A percentile compares a stretch with the other conserved stretches of the same genome.
Conservation (phyloP, 37 sponge, comb jelly and placozoan species). For the Aplysina aerophoba region DNA sequence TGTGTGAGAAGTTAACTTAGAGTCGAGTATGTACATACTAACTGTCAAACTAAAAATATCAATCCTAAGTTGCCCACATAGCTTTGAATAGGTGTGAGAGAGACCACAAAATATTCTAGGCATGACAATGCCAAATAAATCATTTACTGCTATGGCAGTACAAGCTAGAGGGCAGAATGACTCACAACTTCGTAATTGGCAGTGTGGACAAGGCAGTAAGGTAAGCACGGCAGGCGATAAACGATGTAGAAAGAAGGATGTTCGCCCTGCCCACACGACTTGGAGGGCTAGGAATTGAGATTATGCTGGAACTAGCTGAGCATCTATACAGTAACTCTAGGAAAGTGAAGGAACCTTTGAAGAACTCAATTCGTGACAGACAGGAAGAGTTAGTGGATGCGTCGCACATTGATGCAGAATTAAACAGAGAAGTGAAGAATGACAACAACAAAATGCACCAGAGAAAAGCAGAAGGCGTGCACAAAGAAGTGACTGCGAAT, state of each 20-base stretch:
- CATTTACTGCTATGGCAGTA: too few relatives aligned
- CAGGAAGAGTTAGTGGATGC: neutral
- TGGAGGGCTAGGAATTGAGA: constrained; percentile 9
- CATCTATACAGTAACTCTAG: neutral
- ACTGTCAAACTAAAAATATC: too few relatives aligned
- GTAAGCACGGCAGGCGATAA: neutral
- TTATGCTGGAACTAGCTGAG: neutral
- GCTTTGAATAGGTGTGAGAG: too few relatives aligned
- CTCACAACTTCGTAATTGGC: too few relatives aligned
- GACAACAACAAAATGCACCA: neutral
- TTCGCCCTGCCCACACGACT: constrained; percentile 14
- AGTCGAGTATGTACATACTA: too few relatives aligned
- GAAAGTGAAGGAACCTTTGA: neutral
- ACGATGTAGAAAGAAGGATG: constrained; percentile 3
- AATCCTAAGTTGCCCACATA: too few relatives aligned
- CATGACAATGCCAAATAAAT: too few relatives aligned
- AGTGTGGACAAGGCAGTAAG: too few relatives aligned
- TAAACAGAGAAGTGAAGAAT: neutral
- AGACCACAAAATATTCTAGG: too few relatives aligned
- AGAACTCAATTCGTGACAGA: neutral
- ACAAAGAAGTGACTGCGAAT: neutral
- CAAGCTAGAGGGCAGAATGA: too few relatives aligned
- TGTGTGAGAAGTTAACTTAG: too few relatives aligned
- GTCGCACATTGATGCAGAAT: constrained; percentile 4
- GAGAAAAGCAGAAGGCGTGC: constrained; percentile 4